Evolutionary conservation across 2,888 invertebrate species (phyloP), one percentile per base, ranked within the genome.

Genomic region (Himalopsyche anomala): DNA sequence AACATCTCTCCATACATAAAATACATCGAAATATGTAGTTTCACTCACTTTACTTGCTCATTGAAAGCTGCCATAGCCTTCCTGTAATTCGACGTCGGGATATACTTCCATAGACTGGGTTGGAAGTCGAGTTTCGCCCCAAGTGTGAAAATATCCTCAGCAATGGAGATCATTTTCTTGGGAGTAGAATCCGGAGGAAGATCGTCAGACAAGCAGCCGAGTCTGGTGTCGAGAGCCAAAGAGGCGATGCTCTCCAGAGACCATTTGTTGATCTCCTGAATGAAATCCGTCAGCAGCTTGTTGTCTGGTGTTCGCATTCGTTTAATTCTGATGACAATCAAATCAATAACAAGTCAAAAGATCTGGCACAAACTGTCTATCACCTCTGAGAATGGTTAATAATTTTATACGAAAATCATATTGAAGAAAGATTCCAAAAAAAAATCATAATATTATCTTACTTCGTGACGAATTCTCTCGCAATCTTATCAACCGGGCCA

Each of bases 31-130:
- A 4, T 9, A 42, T 54, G n/a, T 36, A 28, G n/a, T 5, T 38
- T 80, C 45, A 87, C 87, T 81, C 28, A 88, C 88, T 84, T 85
- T 0, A 86, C 8, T 80, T 88, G 88, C 36, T 87, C 90, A 89
- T 91, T 91, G 91, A 93, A 90, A 80, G 89, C 91, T 87, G 89
- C 89, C 81, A 91, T 90, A 42, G 90, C 90, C 89, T 89, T 89
- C 80, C 89, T 90, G 90, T 91, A 92, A 5, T 89, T 88, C 38
- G 89, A 90, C 0, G 91, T 91, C 42, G 90, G 89, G 15, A 90
- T 86, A 54, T 89, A 88, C 86, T 89, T 90, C 91, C 91, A 91
- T 0, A 91, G 38, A 5, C 91, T 90, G 0, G 91, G 90, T n/a
- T 89, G 55, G 54, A 91, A 87, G 80, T 92, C 92, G 40, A 92